These are phyloP conservation scores for Gobius niger DNA, from an alignment of 2,113 vertebrate species.

Conservation along the genomic window DNA sequence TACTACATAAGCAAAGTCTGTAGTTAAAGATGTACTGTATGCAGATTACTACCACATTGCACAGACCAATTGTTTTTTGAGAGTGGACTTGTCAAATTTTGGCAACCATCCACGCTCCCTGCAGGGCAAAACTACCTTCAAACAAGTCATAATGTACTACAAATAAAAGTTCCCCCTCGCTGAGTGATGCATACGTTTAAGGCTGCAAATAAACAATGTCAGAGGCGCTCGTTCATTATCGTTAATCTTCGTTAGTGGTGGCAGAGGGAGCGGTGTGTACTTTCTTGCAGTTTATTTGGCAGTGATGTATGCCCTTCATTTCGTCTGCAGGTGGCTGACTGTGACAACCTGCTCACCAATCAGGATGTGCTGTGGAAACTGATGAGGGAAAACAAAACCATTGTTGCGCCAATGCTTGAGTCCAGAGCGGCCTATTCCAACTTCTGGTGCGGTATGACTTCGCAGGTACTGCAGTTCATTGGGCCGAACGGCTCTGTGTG, in stretches of 20 bases:
- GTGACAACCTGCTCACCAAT: constrained; percentile 91
- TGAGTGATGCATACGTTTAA: constrained; percentile 12
- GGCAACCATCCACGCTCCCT: background rate
- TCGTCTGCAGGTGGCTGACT: constrained; percentile 81
- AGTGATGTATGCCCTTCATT: constrained; percentile 27
- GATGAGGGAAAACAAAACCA: constrained; percentile 91
- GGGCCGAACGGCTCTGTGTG: background rate
- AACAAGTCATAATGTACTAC: background rate
- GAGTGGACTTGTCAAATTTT: background rate
- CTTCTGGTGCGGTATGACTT: constrained; percentile 97
- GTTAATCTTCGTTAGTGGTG: constrained; percentile 24
- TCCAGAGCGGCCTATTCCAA: constrained; percentile 92
- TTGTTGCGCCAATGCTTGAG: constrained; percentile 92
- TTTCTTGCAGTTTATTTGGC: constrained; percentile 15
- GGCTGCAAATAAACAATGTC: constrained; percentile 21
- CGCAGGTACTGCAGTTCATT: constrained; percentile 76
- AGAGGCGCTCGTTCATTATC: constrained; percentile 16
- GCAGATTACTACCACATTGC: background rate
- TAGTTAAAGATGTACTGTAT: background rate
- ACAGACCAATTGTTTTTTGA: too few species aligned
- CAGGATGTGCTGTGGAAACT: constrained; percentile 83
- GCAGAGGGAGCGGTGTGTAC: constrained; percentile 21
- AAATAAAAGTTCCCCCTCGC: constrained; percentile 1
- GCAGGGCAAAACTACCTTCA: background rate
- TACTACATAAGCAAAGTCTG: too few species aligned